Evolutionary conservation across 2,797 vertebrate species (phyloP), one percentile per base, ranked within the genome.

Genomic region (Martes flavigula): DNA sequence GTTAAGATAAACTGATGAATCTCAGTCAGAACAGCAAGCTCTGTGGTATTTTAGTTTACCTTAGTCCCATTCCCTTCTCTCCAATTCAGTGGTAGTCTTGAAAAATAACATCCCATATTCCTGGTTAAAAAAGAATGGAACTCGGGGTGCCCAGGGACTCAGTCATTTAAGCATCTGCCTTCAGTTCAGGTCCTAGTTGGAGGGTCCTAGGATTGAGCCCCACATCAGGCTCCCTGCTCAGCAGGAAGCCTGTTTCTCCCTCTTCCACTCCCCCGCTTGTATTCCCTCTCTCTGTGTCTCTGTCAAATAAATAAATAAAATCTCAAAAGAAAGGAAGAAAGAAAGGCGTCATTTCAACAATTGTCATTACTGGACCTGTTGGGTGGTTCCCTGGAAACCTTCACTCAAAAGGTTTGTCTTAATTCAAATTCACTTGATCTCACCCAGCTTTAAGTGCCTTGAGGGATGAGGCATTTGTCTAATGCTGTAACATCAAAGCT

Each of bases 401-500:
- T 35, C 20, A 64, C n/a, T 77, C 17, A 77, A 70, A 95, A 77
- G 8, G 0, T 32, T 78, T 92, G 25, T 25, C 56, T 95, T 78
- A 62, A 93, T 81, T 94, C 66, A 81, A 68, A 93, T 25, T 89
- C 30, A 43, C 54, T 87, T 78, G 78, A 87, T 90, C 78, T 93
- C 66, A 56, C 5, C 66, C 5, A 25, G 54, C 40, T 48, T 30
- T 62, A 58, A 91, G 73, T 10, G 10, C 40, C 72, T 95, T 43
- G 6, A 38, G 54, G 46, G 30, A 84, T 12, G 40, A 64, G 11
- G 10, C 32, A n/a, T 88, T 84, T 73, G 10, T 85, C 78, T 96
- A 77, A 40, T 62, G 48, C 38, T 93, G 86, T 83, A 94, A 88
- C 64, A 78, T 54, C 46, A 81, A 15, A 66, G 58, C 9, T 93